Evolutionary conservation across 2,113 vertebrate species (phyloP), one percentile per base, ranked within the genome.

Genomic region (Eulemur rufifrons): DNA sequence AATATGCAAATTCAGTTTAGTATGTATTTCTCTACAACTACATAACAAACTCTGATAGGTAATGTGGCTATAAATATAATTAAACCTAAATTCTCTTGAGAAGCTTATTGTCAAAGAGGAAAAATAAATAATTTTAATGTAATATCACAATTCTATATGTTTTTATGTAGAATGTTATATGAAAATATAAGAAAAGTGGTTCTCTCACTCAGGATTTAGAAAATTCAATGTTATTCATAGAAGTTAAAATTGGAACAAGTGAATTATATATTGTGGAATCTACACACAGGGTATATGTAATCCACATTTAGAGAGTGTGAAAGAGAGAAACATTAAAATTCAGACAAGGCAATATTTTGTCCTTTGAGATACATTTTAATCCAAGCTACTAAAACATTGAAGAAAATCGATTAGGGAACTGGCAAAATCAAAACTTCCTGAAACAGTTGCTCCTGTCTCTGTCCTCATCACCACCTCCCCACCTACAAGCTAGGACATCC

Each of bases 371-470:
- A n/a, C 12, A 34, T 73, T 86, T 91, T 13, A 86, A 56, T 34
- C 21, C 32, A 27, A 29, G 39, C 10, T 82, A 56, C 9, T 59
- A 52, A 32, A 39, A 2, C 10, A 3, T 56, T 39, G 37, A 63
- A 73, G 17, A 82, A 90, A 85, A 64, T 32, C 37, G 12, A 50
- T 27, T 12, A 88, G 7, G 2, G 17, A 50, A 39, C 14, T 34
- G 29, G 13, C 4, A 50, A 92, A 88, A 25, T 7, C 34, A 23
- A 64, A 17, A 25, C 34, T n/a, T 4, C 39, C 29, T 2, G 32
- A 34, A 8, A 37, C 9, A 32, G 5, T 34, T 9, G 2, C 9
- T 3, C 5, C 10, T 15, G 13, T 14, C 13, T 5, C 25, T 29
- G 12, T 2, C 32, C 4, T 11, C 3, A 59, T 47, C 25, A 29